phyloP scores from a whole-genome alignment of 2,797 vertebrate species.

The Choloepus didactylus region DNA sequence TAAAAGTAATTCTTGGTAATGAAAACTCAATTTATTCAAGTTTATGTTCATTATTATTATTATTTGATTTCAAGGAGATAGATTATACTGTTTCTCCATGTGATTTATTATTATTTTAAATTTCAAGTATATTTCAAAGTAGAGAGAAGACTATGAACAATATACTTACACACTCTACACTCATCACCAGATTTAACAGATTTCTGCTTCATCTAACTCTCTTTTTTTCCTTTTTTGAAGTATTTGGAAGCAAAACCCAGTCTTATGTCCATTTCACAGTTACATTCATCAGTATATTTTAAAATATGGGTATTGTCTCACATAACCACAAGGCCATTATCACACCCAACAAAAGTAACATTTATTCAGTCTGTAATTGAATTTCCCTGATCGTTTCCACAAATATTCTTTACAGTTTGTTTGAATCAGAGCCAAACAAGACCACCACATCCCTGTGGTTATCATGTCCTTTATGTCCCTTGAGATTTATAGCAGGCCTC shows the following conservation, averaged over 20 bases:
- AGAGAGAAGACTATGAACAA: not conserved
- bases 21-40: too few species aligned
- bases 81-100: too few species aligned
- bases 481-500: not conserved
- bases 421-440: not conserved
- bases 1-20: too few species aligned
- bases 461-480: not conserved
- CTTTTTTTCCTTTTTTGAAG: not conserved
- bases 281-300: not conserved
- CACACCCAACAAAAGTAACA: not conserved
- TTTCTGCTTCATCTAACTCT: not conserved
- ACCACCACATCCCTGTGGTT: not conserved
- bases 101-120: not conserved
- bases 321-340: not conserved
- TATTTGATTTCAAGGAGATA: too few species aligned
- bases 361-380: not conserved
- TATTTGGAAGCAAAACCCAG: conserved; percentile 34
- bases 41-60: too few species aligned
- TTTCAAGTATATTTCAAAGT: not conserved
- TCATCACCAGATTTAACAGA: not conserved
- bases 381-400: not conserved
- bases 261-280: not conserved
- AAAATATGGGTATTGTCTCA: not conserved
- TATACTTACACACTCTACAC: not conserved
- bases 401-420: not conserved